Base-by-base conservation (phyloP, 2,888 invertebrate genomes). In the Gymnocheta viridis region DNA sequence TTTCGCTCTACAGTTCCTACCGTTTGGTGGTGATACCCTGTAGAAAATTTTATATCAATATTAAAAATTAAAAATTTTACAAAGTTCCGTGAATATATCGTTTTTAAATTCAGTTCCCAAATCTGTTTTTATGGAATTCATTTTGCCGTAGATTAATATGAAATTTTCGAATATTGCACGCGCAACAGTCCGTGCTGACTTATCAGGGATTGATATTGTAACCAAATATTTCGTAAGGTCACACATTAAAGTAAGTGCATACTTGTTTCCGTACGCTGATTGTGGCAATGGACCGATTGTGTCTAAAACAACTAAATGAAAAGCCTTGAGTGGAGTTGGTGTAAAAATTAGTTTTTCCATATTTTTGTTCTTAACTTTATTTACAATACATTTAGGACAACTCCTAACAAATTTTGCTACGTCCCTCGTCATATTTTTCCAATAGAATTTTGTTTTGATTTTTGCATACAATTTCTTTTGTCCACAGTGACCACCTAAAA, bases 261-360 rank as follows among this genome's bases (percentile, higher is more conserved):
- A 70, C 32, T 51, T 70, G 19, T 70, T 56, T 41, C 44, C 56
- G 24, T 19, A 56, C 0, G 4, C 29, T 0, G 70, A 44, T 19
- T 27, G n/a, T 4, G 41, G 41, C 22, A 70, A 56, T 0, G 58
- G 70, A 19, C 58, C 70, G 44, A 70, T 70, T 1, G 70, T 70
- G n/a, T 86, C 80, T n/a, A n/a, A n/a, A n/a, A n/a, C n/a, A n/a
- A n/a, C n/a, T n/a, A n/a, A n/a, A n/a, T n/a, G n/a, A n/a, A 66
- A 86, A 80, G n/a, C 80, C n/a, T 38, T 76, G 62, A 2, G 2
- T n/a, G 85, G 70, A 7, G 78, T 86, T 76, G 74, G 70, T 10
- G 82, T 85, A 1, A 79, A 66, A 49, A 81, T 49, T 27, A 78
- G 51, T 67, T 70, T 44, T 24, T 81, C 78, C 19, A 76, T 80